phyloP scores from a whole-genome alignment of 2,888 invertebrate species.

The Tachina lurida region DNA sequence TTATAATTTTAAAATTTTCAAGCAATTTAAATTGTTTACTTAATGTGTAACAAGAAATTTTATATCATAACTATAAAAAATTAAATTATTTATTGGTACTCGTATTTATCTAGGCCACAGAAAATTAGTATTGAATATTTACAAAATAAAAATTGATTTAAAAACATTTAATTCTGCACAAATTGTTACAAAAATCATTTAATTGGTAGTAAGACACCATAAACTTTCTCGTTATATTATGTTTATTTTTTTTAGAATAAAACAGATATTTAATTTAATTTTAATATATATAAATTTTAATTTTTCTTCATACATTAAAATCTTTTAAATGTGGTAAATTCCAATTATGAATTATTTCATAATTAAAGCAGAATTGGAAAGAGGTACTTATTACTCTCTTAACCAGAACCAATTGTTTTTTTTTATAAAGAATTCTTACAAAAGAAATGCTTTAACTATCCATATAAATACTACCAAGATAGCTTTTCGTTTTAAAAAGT shows the following conservation, averaged over 20 bases:
- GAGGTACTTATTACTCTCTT: constrained; percentile 78
- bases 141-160: background rate
- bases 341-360: constrained; percentile 51
- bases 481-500: constrained; percentile 37
- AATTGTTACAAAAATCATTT: constrained; percentile 5
- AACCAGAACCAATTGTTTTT: constrained; percentile 34
- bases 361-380: constrained; percentile 81
- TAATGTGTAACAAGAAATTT: background rate
- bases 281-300: constrained; percentile 74
- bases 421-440: constrained; percentile 1
- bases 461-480: constrained; percentile 40
- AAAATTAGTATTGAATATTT: constrained; percentile 19
- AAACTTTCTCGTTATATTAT: background rate
- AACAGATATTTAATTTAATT: constrained; percentile 46
- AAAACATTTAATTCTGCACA: constrained; percentile 39
- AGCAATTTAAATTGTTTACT: background rate
- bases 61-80: background rate
- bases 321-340: constrained; percentile 55
- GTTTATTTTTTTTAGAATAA: background rate
- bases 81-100: constrained; percentile 14
- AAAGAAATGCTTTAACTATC: constrained; percentile 37
- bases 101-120: background rate
- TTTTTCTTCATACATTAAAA: constrained; percentile 76
- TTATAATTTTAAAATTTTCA: background rate
- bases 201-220: constrained; percentile 27